Conservation (phyloP, 1,140 invertebrate species). For the Platyscapa corneri region DNA sequence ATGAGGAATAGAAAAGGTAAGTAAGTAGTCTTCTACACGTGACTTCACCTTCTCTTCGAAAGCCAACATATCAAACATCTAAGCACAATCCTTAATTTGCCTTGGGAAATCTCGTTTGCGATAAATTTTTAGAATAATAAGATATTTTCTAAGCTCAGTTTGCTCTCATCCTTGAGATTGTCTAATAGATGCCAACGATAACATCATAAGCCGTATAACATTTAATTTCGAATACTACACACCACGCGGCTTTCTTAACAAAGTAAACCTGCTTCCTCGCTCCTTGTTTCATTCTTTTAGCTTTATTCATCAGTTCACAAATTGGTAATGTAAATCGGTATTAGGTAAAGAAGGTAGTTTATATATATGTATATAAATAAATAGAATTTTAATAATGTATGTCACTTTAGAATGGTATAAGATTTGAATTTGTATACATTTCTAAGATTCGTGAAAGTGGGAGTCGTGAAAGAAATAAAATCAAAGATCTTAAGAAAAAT, state of each 20-base stretch:
- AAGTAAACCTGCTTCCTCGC: slow-evolving; percentile 30
- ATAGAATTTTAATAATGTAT: slow-evolving; percentile 4
- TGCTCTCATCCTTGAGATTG: slow-evolving; percentile 2
- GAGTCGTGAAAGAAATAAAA: not conserved
- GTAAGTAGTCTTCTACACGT: not conserved
- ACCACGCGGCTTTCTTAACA: slow-evolving; percentile 36
- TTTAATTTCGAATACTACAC: slow-evolving; percentile 48
- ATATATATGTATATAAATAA: too few relatives aligned
- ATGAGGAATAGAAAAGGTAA: not conserved
- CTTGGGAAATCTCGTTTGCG: slow-evolving; percentile 50
- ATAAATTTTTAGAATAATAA: slow-evolving; percentile 53
- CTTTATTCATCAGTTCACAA: not conserved
- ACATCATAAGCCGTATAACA: slow-evolving; percentile 40
- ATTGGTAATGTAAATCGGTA: slow-evolving; percentile 47
- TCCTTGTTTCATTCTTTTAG: not conserved
- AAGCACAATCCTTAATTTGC: slow-evolving; percentile 48
- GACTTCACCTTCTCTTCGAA: not conserved
- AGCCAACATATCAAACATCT: slow-evolving; percentile 50
- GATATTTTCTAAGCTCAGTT: too few relatives aligned
- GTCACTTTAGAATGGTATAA: slow-evolving; percentile 1
- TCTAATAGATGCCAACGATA: not conserved
- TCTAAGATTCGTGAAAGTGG: not conserved
- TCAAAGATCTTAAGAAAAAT: not conserved
- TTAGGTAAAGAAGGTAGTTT: slow-evolving; percentile 33
- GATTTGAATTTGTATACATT: not conserved